Conservation (phyloP, 2,888 invertebrate genomes). For the Drosophila colorata region DNA sequence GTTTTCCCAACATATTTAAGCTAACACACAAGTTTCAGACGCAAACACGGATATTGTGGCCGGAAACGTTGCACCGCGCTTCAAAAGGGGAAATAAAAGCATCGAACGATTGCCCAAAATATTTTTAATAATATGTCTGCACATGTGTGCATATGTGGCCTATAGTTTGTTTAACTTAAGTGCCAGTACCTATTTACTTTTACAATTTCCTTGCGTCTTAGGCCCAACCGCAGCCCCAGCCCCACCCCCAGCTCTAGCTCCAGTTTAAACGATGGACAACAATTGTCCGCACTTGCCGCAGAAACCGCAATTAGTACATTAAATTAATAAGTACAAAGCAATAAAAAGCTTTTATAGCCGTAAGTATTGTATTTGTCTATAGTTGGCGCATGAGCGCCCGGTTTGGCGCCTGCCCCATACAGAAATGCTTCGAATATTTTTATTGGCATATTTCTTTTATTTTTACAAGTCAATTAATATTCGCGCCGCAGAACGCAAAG, state of each 20-base stretch:
- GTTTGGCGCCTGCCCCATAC: slow-evolving; percentile 35
- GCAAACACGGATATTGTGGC: slow-evolving; percentile 55
- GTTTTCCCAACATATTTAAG: slow-evolving; percentile 59
- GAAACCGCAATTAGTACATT: slow-evolving; percentile 77
- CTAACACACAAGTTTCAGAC: slow-evolving; percentile 9
- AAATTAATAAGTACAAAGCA: slow-evolving; percentile 73
- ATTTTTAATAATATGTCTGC: slow-evolving; percentile 27
- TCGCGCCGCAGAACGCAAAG: slow-evolving; percentile 50
- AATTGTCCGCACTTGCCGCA: slow-evolving; percentile 43
- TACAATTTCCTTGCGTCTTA: slow-evolving; percentile 40
- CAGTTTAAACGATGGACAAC: slow-evolving; percentile 62
- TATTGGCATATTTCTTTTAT: slow-evolving; percentile 72
- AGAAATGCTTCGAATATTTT: slow-evolving; percentile 54
- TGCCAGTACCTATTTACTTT: slow-evolving; percentile 20
- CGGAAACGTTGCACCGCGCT: slow-evolving; percentile 56
- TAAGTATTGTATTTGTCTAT: slow-evolving; percentile 27
- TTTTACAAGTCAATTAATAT: slow-evolving; percentile 75
- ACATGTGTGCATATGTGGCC: slow-evolving; percentile 7
- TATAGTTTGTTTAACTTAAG: slow-evolving; percentile 24
- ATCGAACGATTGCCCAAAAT: slow-evolving; percentile 31
- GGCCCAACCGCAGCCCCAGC: slow-evolving; percentile 2
- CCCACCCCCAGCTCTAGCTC: slow-evolving; percentile 19
- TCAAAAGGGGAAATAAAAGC: slow-evolving; percentile 16
- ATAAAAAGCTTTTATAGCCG: slow-evolving; percentile 46
- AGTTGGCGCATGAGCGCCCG: slow-evolving; percentile 31